These are phyloP conservation scores for Mobula hypostoma DNA, from an alignment of 2,113 vertebrate species.

Conservation along the genomic window DNA sequence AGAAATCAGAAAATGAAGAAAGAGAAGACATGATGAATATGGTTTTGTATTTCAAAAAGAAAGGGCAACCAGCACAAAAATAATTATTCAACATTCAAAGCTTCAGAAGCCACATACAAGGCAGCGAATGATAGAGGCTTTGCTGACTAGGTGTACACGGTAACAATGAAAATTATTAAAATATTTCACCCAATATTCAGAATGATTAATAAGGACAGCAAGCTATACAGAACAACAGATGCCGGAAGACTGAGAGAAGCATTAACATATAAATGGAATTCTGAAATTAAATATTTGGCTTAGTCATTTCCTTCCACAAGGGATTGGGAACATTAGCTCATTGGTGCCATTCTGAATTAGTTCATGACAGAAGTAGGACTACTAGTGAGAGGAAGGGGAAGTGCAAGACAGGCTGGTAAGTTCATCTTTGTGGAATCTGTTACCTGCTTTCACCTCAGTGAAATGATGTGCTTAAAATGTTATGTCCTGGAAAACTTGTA, in stretches of 20 bases:
- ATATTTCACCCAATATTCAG: not conserved
- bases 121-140: not conserved
- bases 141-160: not conserved
- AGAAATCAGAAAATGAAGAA: slow-evolving; percentile 66
- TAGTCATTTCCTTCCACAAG: not conserved
- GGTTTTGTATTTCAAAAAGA: slow-evolving; percentile 44
- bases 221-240: not conserved
- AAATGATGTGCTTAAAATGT: not conserved
- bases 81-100: slow-evolving; percentile 11
- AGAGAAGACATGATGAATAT: slow-evolving; percentile 47
- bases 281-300: slow-evolving; percentile 9
- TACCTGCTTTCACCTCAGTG: not conserved
- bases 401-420: not conserved
- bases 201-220: not conserved
- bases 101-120: not conserved
- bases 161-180: not conserved
- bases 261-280: not conserved
- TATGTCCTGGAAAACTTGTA: not conserved
- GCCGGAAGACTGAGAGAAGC: not conserved
- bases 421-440: not conserved
- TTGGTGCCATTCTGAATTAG: not conserved
- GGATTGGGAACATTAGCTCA: not conserved
- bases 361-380: too few relatives aligned
- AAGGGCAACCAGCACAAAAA: slow-evolving; percentile 21
- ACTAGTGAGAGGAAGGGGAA: not conserved